Evolutionary conservation across 2,888 invertebrate genomes (phyloP).

Genomic region (Balanococcus diminutus): DNA sequence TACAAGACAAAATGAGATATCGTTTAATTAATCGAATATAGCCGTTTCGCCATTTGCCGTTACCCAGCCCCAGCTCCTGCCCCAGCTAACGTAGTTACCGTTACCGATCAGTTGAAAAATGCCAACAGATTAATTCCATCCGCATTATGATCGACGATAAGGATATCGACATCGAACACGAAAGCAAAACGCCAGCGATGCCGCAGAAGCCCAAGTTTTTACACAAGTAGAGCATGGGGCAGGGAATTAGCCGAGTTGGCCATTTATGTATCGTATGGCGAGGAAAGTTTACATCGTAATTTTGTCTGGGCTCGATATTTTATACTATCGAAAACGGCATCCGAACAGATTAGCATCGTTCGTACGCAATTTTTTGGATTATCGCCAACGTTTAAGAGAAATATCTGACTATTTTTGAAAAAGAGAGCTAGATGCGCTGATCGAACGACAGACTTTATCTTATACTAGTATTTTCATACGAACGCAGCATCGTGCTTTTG

Average conservation of each 20-base stretch:
- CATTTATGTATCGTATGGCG: background rate
- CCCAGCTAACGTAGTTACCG: background rate
- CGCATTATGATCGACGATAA: background rate
- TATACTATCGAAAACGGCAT: conserved; percentile 16
- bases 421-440: background rate
- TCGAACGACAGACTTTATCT: conserved; percentile 9
- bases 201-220: background rate
- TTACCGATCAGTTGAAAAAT: background rate
- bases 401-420: conserved; percentile 7
- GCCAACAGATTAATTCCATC: background rate
- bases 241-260: background rate
- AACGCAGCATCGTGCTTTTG: background rate
- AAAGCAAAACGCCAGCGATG: background rate
- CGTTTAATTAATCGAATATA: conserved; percentile 2
- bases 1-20: background rate
- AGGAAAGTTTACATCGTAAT: conserved; percentile 18
- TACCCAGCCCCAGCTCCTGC: too few species aligned
- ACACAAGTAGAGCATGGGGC: background rate
- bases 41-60: background rate
- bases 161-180: too few species aligned
- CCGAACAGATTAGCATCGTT: conserved; percentile 19
- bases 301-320: conserved; percentile 14
- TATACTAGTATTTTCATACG: background rate
- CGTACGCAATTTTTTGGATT: background rate
- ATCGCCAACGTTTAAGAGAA: background rate